phyloP scores from a whole-genome alignment of 2,797 vertebrate genomes.

The Hydrocynus forskahlii region DNA sequence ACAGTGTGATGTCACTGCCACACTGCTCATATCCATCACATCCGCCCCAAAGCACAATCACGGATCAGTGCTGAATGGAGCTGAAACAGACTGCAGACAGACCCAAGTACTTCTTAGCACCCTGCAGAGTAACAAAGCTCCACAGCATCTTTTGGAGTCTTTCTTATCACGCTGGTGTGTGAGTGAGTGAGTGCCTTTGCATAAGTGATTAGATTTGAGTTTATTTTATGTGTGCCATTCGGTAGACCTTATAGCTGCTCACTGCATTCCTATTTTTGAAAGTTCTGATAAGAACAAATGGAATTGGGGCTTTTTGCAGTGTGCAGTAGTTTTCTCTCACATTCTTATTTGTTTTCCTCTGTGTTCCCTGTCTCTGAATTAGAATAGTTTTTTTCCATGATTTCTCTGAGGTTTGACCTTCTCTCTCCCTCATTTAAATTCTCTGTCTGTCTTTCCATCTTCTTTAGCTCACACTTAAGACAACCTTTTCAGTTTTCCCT shows the following conservation, averaged over 20 bases:
- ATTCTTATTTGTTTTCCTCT: constrained; percentile 19
- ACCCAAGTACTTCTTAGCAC: background rate
- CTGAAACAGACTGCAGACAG: constrained; percentile 5
- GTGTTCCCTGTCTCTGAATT: constrained; percentile 8
- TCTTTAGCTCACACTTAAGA: background rate
- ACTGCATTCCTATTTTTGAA: constrained; percentile 23
- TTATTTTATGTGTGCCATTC: constrained; percentile 8
- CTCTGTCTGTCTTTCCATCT: background rate
- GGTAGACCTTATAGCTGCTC: background rate
- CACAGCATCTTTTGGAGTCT: background rate
- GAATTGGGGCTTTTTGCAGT: constrained; percentile 10
- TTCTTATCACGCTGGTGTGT: background rate
- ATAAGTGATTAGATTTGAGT: constrained; percentile 22
- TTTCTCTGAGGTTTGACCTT: background rate
- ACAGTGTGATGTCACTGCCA: constrained; percentile 35
- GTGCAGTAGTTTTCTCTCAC: constrained; percentile 11
- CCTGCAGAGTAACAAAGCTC: constrained; percentile 2
- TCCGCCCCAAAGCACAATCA: constrained; percentile 25
- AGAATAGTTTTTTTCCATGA: background rate
- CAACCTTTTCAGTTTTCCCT: background rate
- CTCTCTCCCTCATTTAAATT: background rate
- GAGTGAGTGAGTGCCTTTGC: constrained; percentile 11
- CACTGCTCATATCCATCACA: constrained; percentile 24
- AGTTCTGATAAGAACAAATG: constrained; percentile 27
- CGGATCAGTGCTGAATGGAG: constrained; percentile 13